Base-by-base conservation (phyloP, 2,113 vertebrate genomes). In the Hymenochirus boettgeri region DNA sequence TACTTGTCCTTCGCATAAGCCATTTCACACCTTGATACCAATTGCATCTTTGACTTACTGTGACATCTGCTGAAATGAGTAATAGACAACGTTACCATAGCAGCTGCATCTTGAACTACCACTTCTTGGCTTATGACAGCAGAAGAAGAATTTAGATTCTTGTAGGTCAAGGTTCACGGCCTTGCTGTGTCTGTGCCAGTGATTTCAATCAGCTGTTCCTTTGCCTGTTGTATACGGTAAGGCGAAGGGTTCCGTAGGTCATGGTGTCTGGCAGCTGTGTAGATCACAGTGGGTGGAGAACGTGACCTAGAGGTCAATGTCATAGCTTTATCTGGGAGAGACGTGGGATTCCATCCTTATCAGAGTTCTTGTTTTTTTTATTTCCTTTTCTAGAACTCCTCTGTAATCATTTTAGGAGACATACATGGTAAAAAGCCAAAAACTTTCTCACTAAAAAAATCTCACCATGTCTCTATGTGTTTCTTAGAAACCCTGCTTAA, bases 61-160 rank as follows among this genome's bases (percentile, higher is more conserved):
- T 82, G 86, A 85, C 79, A 86, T 79, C 83, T 82, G 82, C 76
- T 78, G 80, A 19, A 29, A 78, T 11, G 75, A 79, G 74, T 76
- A 65, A 73, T 78, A 15, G 79, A 70, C 75, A 45, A 29, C 77
- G 82, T 90, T 86, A 71, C 89, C 84, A 83, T 86, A 83, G 88
- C 47, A 89, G 80, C 88, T 73, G 69, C 62, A 47, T 35, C 60
- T 2, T 69, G 74, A 51, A 65, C 70, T 50, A 69, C 1, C 61
- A 63, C 79, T 66, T 35, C 50, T 37, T 70, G 83, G 77, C 70
- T 57, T 18, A 17, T 1, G 57, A n/a, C 10, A 7, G 45, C 74
- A 31, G 45, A 35, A 78, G 15, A 61, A 70, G 71, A 76, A 65
- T 64, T 60, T 75, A 77, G 79, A 70, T 52, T 70, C 77, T 39